Percentiles rank a stretch among this genome's conserved stretches.
phyloP scores from a whole-genome alignment of 2,888 invertebrate species.

The Ectemnius lituratus region DNA sequence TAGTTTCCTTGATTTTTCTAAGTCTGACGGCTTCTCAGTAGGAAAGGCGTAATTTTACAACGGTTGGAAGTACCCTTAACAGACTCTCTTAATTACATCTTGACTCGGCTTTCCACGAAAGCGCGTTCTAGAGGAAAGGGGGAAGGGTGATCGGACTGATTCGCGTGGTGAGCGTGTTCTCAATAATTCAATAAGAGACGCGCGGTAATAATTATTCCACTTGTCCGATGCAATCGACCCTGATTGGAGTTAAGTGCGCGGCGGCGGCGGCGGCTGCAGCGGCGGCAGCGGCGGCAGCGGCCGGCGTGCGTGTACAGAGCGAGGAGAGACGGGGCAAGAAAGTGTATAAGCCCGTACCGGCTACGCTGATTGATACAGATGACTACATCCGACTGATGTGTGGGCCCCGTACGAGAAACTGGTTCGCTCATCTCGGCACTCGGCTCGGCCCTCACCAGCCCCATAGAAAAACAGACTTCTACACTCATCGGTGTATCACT shows the following conservation, averaged over 20 bases:
- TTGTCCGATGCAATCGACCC: conserved; percentile 63
- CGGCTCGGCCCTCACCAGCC: conserved; percentile 8
- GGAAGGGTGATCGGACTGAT: too few species aligned
- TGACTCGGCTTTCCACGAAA: too few species aligned
- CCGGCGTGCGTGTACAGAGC: conserved; percentile 12
- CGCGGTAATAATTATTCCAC: conserved; percentile 65
- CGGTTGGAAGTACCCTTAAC: too few species aligned
- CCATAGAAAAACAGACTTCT: conserved; percentile 36
- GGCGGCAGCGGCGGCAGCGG: background rate
- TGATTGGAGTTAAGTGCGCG: conserved; percentile 64
- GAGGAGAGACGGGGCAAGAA: conserved; percentile 50
- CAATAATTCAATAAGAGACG: conserved; percentile 63
- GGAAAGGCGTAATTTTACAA: too few species aligned
- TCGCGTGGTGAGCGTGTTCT: conserved; percentile 26
- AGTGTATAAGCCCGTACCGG: conserved; percentile 53
- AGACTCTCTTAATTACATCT: too few species aligned
- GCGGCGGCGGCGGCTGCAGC: background rate
- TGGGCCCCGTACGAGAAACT: conserved; percentile 55
- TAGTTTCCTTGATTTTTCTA: too few species aligned
- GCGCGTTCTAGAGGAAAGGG: too few species aligned
- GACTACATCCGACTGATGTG: conserved; percentile 67
- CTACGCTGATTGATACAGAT: conserved; percentile 70
- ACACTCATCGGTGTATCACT: conserved; percentile 22
- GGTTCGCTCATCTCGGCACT: conserved; percentile 46
- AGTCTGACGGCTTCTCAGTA: too few species aligned